A percentile compares a stretch with the other conserved stretches of the same genome.
Evolutionary conservation across 2,888 invertebrate genomes (phyloP).

Genomic region (Boloria selene): DNA sequence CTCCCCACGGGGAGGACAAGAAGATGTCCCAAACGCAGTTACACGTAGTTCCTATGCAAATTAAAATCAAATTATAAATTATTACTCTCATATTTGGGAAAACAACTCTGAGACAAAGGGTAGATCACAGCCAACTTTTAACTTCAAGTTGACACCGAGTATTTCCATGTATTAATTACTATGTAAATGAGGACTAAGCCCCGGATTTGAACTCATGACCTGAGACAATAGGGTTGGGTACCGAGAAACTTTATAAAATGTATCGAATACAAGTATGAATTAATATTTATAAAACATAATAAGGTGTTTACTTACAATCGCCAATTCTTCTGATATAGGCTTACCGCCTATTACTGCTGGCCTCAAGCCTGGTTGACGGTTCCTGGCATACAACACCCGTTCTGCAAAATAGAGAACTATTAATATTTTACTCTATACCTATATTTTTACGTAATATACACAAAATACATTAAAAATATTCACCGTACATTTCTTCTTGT

Average conservation of each 20-base stretch:
- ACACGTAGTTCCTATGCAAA: conserved; percentile 82
- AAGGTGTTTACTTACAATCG: conserved; percentile 77
- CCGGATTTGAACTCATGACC: no score
- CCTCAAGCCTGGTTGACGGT: conserved; percentile 72
- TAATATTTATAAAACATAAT: not conserved
- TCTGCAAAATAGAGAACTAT: conserved; percentile 66
- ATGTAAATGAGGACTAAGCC: no score
- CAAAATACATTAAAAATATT: conserved; percentile 29
- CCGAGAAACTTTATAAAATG: not conserved
- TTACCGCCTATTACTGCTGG: conserved; percentile 84
- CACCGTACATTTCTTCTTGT: conserved; percentile 68
- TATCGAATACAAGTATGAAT: not conserved
- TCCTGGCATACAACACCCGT: conserved; percentile 84
- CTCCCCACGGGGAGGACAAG: conserved; percentile 87
- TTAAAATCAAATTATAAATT: not conserved
- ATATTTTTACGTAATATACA: not conserved
- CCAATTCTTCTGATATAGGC: conserved; percentile 85
- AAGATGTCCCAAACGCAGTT: conserved; percentile 85
- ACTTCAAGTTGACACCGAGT: no score
- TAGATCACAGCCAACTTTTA: no score
- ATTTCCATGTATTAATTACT: no score
- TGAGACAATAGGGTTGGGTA: not conserved
- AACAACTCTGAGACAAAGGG: no score
- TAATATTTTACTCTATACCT: not conserved
- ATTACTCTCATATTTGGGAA: no score